Percentiles rank a stretch among this genome's conserved stretches.
These are phyloP conservation scores for Sinocyclocheilus rhinocerous DNA, from an alignment of 2,113 vertebrate species.

Conservation along the genomic window DNA sequence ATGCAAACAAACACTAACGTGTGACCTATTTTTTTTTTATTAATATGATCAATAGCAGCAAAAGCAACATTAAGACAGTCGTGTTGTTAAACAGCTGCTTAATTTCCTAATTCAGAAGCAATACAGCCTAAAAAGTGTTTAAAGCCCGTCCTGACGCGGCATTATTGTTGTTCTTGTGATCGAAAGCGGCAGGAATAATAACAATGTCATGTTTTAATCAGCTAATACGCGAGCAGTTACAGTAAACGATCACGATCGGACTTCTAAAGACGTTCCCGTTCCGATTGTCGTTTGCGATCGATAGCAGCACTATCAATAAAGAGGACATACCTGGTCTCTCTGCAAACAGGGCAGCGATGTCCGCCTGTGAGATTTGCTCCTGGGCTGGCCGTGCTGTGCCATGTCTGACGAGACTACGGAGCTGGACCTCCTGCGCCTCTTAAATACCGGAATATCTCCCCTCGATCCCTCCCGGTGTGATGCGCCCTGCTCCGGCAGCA, in stretches of 20 bases:
- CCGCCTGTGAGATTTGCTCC: conserved; percentile 88
- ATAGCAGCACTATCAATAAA: conserved; percentile 14
- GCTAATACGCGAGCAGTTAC: too few species aligned
- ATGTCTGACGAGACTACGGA: conserved; percentile 90
- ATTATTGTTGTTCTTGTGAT: background rate
- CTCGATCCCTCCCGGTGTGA: conserved; percentile 76
- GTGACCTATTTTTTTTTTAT: background rate
- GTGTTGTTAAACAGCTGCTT: background rate
- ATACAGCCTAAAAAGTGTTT: background rate
- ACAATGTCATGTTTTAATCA: background rate
- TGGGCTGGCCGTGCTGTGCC: conserved; percentile 83
- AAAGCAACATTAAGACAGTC: background rate
- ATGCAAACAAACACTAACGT: background rate
- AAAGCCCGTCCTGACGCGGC: background rate
- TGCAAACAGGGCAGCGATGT: conserved; percentile 96
- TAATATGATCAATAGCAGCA: background rate
- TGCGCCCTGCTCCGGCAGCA: conserved; percentile 75
- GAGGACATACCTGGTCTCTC: conserved; percentile 88
- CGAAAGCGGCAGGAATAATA: background rate
- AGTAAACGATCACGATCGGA: too few species aligned
- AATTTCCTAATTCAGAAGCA: background rate
- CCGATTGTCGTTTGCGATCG: background rate
- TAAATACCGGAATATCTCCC: conserved; percentile 82
- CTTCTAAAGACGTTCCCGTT: too few species aligned
- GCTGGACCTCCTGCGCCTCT: conserved; percentile 90